Conservation (phyloP, 2,797 vertebrate genomes). For the Pseudocheirus occidentalis region DNA sequence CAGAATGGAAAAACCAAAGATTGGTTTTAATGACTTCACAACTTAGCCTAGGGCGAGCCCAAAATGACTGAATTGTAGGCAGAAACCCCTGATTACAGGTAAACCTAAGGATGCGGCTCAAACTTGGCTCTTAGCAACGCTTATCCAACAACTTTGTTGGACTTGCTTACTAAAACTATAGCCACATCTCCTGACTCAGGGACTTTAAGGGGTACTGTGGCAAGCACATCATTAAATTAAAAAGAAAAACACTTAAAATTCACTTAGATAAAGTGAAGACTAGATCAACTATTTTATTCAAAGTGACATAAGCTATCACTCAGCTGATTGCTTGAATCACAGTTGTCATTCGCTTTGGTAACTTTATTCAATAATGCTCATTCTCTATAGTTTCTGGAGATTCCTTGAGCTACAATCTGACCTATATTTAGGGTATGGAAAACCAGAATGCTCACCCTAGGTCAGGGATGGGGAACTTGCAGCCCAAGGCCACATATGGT, state of each 20-base stretch:
- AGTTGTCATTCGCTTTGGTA: background rate
- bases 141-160: background rate
- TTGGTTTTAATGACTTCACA: background rate
- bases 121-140: background rate
- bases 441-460: background rate
- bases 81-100: background rate
- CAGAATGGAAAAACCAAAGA: background rate
- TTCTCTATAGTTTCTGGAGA: background rate
- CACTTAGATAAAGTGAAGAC: background rate
- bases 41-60: background rate
- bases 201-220: background rate
- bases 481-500: too few relatives aligned
- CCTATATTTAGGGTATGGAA: background rate
- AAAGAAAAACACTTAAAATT: background rate
- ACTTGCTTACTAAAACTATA: background rate
- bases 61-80: background rate
- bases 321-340: background rate
- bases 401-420: background rate
- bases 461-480: too few relatives aligned
- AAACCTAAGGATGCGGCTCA: background rate
- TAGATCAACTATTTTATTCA: too few relatives aligned
- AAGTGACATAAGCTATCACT: background rate
- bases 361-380: background rate
- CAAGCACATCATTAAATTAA: background rate
- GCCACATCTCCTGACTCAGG: background rate